Conservation (phyloP, 2,113 vertebrate genomes). For the Cervus canadensis region DNA sequence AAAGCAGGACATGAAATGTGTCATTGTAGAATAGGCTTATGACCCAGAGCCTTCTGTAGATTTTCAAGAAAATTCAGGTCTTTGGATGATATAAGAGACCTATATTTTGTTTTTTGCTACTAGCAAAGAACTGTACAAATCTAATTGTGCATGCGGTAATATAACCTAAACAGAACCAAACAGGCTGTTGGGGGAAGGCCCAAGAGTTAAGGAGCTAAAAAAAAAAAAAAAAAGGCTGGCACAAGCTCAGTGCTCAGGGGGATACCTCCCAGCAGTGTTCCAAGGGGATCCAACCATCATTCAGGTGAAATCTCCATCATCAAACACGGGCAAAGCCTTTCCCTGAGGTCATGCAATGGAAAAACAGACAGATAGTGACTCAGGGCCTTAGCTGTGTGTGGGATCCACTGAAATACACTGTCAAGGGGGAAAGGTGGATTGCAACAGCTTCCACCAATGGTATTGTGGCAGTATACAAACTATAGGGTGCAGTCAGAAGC, state of each 20-base stretch:
- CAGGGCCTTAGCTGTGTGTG: conserved; percentile 58
- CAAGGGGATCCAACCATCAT: background rate
- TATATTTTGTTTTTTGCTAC: background rate
- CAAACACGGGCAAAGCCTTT: conserved; percentile 37
- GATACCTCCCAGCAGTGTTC: conserved; percentile 13
- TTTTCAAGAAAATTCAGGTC: background rate
- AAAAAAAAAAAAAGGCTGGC: background rate
- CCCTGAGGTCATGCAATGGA: conserved; percentile 55
- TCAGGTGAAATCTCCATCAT: background rate
- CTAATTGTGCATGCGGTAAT: background rate
- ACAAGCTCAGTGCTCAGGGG: background rate
- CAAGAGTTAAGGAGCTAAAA: background rate
- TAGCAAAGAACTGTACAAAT: background rate
- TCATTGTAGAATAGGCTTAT: background rate
- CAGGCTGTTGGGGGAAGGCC: background rate
- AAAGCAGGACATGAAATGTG: background rate
- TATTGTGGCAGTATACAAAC: background rate
- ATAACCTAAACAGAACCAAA: background rate
- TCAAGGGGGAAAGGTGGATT: conserved; percentile 57
- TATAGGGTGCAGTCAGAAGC: conserved; percentile 1
- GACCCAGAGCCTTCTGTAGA: background rate
- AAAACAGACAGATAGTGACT: conserved; percentile 65
- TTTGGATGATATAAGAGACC: conserved; percentile 21
- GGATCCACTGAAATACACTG: conserved; percentile 71
- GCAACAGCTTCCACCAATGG: conserved; percentile 46